Conservation (phyloP, 2,888 invertebrate species). For the Hanleya hanleyi region DNA sequence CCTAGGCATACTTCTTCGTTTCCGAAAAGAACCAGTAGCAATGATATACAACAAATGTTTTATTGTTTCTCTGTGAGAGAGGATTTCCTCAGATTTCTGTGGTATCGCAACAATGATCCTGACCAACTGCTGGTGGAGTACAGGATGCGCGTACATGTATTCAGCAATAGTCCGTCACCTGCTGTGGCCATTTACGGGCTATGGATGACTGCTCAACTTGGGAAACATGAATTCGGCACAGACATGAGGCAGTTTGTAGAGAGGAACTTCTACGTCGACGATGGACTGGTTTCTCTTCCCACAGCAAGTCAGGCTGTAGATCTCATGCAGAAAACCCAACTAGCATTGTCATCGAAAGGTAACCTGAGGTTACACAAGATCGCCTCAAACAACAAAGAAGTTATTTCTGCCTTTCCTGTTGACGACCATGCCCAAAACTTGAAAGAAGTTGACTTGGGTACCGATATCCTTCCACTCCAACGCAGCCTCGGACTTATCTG, state of each 20-base stretch:
- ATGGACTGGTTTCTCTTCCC: slow-evolving; percentile 32
- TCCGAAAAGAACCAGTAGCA: too few relatives aligned
- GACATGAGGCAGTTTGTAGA: slow-evolving; percentile 35
- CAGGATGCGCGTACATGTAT: slow-evolving; percentile 29
- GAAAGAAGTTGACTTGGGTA: slow-evolving; percentile 31
- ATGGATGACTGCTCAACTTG: slow-evolving; percentile 11
- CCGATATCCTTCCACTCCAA: slow-evolving; percentile 14
- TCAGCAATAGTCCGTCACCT: slow-evolving; percentile 26
- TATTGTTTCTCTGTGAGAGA: slow-evolving; percentile 14
- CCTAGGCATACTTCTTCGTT: too few relatives aligned
- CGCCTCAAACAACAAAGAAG: slow-evolving; percentile 38
- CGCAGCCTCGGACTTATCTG: slow-evolving; percentile 22
- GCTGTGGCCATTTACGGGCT: slow-evolving; percentile 22
- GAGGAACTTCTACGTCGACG: slow-evolving; percentile 43
- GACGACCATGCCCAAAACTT: slow-evolving; percentile 39
- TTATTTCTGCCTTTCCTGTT: slow-evolving; percentile 34
- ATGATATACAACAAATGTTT: slow-evolving; percentile 31
- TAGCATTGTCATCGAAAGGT: slow-evolving; percentile 24
- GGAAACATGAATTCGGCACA: background rate
- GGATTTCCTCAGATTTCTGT: slow-evolving; percentile 17
- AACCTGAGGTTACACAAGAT: slow-evolving; percentile 43
- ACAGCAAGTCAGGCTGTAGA: slow-evolving; percentile 23
- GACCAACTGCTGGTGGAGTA: slow-evolving; percentile 20
- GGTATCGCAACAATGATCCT: slow-evolving; percentile 19
- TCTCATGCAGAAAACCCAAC: slow-evolving; percentile 35